These are phyloP conservation scores for Dynastes grantii DNA, from an alignment of 2,888 invertebrate genomes.

Conservation along the genomic window DNA sequence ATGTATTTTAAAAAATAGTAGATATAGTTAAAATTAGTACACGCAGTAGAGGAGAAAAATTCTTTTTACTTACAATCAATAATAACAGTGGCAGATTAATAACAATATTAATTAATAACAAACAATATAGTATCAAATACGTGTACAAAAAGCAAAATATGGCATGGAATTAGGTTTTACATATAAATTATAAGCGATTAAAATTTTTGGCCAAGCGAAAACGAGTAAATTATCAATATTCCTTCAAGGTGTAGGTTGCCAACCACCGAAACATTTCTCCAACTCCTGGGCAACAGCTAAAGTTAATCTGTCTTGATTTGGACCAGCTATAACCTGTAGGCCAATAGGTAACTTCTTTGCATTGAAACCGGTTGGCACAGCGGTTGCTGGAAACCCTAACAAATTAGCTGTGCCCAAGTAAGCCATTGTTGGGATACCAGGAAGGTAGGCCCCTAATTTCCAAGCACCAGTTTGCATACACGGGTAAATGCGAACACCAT, in stretches of 20 bases:
- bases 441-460: conserved; percentile 88
- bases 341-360: conserved; percentile 90
- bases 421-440: conserved; percentile 86
- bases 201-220: too few species aligned
- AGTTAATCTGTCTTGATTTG: conserved; percentile 87
- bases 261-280: conserved; percentile 92
- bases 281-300: conserved; percentile 91
- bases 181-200: too few species aligned
- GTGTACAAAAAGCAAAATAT: neutral
- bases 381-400: conserved; percentile 87
- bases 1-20: too few species aligned
- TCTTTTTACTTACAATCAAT: too few species aligned
- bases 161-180: too few species aligned
- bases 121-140: neutral
- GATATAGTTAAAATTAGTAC: too few species aligned
- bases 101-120: neutral
- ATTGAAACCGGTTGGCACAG: conserved; percentile 88
- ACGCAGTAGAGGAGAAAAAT: too few species aligned
- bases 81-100: too few species aligned
- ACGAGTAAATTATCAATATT: neutral
- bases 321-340: conserved; percentile 87
- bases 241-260: conserved; percentile 77
- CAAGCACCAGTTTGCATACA: conserved; percentile 92
- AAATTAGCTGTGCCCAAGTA: conserved; percentile 92
- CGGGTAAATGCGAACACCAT: conserved; percentile 92